Base-by-base conservation (phyloP, 2,113 vertebrate species). In the Siphamia tubifer region DNA sequence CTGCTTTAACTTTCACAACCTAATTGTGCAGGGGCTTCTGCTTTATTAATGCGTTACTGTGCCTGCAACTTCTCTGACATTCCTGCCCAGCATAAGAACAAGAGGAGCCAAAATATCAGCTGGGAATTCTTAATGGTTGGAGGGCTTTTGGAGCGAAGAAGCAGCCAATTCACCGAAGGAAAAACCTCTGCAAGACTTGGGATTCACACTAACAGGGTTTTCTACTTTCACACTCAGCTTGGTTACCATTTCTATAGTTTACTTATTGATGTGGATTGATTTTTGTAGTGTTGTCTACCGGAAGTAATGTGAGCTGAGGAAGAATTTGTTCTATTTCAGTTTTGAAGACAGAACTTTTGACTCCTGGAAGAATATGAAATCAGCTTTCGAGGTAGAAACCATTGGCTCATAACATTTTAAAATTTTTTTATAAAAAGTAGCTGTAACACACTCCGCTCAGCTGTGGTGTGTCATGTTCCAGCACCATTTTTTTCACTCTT, bases 261-360 rank as follows among this genome's bases (percentile, higher is more conserved):
- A 64, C n/a, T 74, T 48, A 58, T 68, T 64, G 64, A 74, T 68
- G 64, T 25, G 52, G 44, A 79, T 65, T 74, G 45, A 60, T 61
- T 52, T 56, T 54, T 32, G 20, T 13, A 24, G 28, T 52, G 51
- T 58, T 39, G 13, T 56, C 36, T 25, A 12, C 17, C 53, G 39
- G 13, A 73, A 52, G 62, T 45, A 68, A 68, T 63, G 49, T 12
- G 10, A 19, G 12, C 30, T 35, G 44, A 57, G 24, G 49, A 53
- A 6, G 23, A 31, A 35, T 63, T 43, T 57, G 24, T 76, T 42
- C 25, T 19, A 19, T n/a, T 53, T 45, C 32, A 65, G 32, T 47
- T 11, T 24, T 15, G 10, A 42, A 20, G 20, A 19, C 34, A 55
- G 10, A 38, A 45, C 20, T 49, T 35, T 17, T 52, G 21, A 49